Evolutionary conservation across 2,797 vertebrate species (phyloP).

Genomic region (Champsocephalus esox): DNA sequence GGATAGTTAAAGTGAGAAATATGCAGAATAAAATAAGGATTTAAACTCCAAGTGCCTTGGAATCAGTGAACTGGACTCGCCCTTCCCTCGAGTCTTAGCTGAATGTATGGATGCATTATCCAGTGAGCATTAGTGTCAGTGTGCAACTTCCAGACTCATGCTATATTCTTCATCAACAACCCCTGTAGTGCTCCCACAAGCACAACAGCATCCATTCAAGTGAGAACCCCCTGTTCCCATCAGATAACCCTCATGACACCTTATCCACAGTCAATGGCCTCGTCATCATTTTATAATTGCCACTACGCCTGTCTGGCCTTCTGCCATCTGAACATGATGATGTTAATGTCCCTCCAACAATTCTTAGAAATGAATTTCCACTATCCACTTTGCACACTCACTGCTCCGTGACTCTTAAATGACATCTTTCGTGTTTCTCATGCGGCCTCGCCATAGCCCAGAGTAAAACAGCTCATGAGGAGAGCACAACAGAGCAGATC

Average conservation of each 20-base stretch:
- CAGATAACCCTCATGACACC: conserved; percentile 45
- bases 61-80: conserved; percentile 43
- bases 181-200: conserved; percentile 26
- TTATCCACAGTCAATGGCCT: conserved; percentile 6
- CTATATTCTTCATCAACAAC: conserved; percentile 29
- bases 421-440: conserved; percentile 15
- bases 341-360: conserved; percentile 15
- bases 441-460: neutral
- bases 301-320: conserved; percentile 13
- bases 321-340: conserved; percentile 15
- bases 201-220: conserved; percentile 39
- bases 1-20: neutral
- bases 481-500: conserved; percentile 18
- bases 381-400: neutral
- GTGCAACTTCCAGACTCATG: conserved; percentile 16
- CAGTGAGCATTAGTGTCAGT: conserved; percentile 31
- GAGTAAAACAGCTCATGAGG: conserved; percentile 1
- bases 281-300: conserved; percentile 40
- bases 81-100: conserved; percentile 31
- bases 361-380: conserved; percentile 34
- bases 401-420: neutral
- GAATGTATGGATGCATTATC: conserved; percentile 54
- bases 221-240: conserved; percentile 45
- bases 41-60: conserved; percentile 19
- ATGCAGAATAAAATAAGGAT: neutral